Percentiles rank a stretch among this genome's conserved stretches.
Conservation (phyloP, 2,888 invertebrate genomes). For the Ophonus ardosiacus region DNA sequence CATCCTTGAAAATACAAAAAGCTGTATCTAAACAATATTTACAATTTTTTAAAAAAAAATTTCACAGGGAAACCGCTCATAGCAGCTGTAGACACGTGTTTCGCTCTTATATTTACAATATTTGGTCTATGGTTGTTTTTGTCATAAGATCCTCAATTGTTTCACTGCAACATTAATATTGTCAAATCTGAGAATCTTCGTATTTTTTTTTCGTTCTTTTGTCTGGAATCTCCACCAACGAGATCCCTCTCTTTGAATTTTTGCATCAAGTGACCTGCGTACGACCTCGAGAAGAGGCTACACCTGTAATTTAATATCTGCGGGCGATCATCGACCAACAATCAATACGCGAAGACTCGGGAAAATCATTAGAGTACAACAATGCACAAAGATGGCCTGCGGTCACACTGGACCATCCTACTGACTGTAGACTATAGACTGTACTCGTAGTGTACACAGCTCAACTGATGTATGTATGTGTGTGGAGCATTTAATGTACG, state of each 20-base stretch:
- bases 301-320: constrained; percentile 60
- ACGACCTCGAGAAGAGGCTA: constrained; percentile 33
- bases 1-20: no score
- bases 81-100: no score
- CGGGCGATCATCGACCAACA: constrained; percentile 45
- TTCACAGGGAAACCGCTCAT: no score
- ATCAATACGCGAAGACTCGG: constrained; percentile 45
- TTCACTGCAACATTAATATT: neutral
- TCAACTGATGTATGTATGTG: constrained; percentile 23
- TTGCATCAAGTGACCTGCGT: neutral
- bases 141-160: no score
- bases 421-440: neutral
- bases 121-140: no score
- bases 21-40: no score
- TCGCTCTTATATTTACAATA: no score
- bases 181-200: neutral
- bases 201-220: neutral
- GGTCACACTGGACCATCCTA: constrained; percentile 13
- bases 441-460: neutral
- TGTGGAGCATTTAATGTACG: constrained; percentile 42
- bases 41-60: no score
- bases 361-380: constrained; percentile 58
- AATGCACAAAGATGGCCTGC: constrained; percentile 49
- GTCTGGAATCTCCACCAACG: neutral
- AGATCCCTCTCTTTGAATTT: constrained; percentile 4